Conservation (phyloP, 1,140 invertebrate genomes). For the Anastrepha obliqua region DNA sequence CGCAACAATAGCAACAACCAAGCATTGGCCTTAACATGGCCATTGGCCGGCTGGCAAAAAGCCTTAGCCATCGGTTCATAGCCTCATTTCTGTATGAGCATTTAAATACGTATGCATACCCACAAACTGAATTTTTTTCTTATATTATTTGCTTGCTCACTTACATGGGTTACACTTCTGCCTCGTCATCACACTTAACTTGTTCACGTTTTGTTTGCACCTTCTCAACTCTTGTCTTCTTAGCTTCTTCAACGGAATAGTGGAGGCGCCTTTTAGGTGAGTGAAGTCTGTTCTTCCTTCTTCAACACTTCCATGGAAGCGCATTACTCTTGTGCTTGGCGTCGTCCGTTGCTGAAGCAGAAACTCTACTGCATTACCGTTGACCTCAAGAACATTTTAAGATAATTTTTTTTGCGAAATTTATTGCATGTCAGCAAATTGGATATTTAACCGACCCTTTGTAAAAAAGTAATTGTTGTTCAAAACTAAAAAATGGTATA, state of each 20-base stretch:
- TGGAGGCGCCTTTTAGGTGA: slow-evolving; percentile 9
- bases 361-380: background rate
- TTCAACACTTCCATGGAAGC: slow-evolving; percentile 47
- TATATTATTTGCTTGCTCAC: slow-evolving; percentile 28
- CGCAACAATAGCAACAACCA: background rate
- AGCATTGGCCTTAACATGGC: slow-evolving; percentile 15
- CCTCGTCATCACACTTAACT: slow-evolving; percentile 43
- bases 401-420: slow-evolving; percentile 27
- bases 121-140: background rate
- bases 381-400: slow-evolving; percentile 21
- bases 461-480: background rate
- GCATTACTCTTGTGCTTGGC: slow-evolving; percentile 14
- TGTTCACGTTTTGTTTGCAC: slow-evolving; percentile 48
- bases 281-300: slow-evolving; percentile 33
- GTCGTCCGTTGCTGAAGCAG: background rate
- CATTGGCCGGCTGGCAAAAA: background rate
- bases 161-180: slow-evolving; percentile 32
- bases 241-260: background rate
- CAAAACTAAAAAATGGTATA: background rate
- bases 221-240: background rate
- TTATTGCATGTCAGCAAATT: slow-evolving; percentile 51
- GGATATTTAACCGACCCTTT: slow-evolving; percentile 34
- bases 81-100: background rate
- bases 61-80: background rate
- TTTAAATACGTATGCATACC: background rate